Conservation (phyloP, 1,140 invertebrate genomes). For the Diabrotica virgifera region DNA sequence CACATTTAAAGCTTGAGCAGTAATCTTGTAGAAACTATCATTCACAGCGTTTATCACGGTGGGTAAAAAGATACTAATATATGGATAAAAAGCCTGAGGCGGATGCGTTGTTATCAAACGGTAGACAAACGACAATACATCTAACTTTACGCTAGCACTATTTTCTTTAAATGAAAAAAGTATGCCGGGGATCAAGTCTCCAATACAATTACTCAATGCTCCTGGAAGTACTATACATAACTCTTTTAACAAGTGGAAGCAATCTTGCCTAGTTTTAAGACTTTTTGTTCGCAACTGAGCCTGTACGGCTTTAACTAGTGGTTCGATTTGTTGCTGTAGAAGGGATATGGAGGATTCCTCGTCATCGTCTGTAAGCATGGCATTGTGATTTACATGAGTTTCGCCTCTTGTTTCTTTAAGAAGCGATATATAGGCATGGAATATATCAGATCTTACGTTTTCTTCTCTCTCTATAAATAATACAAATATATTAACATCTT, state of each 20-base stretch:
- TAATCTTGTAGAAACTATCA: slow-evolving; percentile 98
- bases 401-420: slow-evolving; percentile 77
- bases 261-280: slow-evolving; percentile 90
- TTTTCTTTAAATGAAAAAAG: slow-evolving; percentile 90
- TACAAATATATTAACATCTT: slow-evolving; percentile 15
- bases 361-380: slow-evolving; percentile 61
- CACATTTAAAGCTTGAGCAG: slow-evolving; percentile 89
- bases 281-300: slow-evolving; percentile 91
- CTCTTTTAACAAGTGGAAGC: slow-evolving; percentile 87
- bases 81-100: slow-evolving; percentile 72
- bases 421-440: slow-evolving; percentile 93
- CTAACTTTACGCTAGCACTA: slow-evolving; percentile 97
- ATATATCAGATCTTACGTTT: slow-evolving; percentile 97
- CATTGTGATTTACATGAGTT: slow-evolving; percentile 64
- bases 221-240: slow-evolving; percentile 86
- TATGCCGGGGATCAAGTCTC: slow-evolving; percentile 83
- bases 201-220: slow-evolving; percentile 83
- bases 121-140: slow-evolving; percentile 90
- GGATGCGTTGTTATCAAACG: slow-evolving; percentile 82
- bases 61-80: slow-evolving; percentile 80
- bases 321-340: slow-evolving; percentile 63
- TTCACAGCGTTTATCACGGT: slow-evolving; percentile 84
- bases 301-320: slow-evolving; percentile 83
- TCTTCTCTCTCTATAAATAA: slow-evolving; percentile 85
- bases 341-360: slow-evolving; percentile 69